A percentile compares a stretch with the other conserved stretches of the same genome.
These are phyloP conservation scores for Goniozus legneri DNA, from an alignment of 1,140 invertebrate genomes.

Conservation along the genomic window DNA sequence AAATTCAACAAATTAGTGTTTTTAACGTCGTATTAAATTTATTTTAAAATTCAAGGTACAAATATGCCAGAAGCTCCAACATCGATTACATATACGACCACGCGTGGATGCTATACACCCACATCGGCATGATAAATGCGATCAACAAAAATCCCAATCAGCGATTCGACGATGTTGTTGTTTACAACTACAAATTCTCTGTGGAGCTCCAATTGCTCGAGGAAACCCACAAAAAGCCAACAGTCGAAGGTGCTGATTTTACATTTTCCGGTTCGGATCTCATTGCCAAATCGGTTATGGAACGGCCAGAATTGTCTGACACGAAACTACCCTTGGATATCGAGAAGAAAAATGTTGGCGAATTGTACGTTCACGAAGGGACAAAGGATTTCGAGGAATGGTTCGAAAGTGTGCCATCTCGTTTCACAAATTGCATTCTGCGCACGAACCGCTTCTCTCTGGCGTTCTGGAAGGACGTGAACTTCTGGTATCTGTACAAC, in stretches of 20 bases:
- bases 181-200: constrained; percentile 44
- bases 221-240: constrained; percentile 22
- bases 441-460: constrained; percentile 31
- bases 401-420: constrained; percentile 27
- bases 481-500: constrained; percentile 45
- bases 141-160: constrained; percentile 20
- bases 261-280: constrained; percentile 23
- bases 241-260: neutral
- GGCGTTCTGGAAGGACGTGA: constrained; percentile 41
- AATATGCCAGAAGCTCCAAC: constrained; percentile 35
- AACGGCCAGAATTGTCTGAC: constrained; percentile 31
- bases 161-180: constrained; percentile 37
- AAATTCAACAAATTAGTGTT: too few relatives aligned
- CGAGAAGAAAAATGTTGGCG: constrained; percentile 14
- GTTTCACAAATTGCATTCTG: constrained; percentile 33
- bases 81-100: constrained; percentile 46
- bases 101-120: constrained; percentile 39
- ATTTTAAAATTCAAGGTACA: constrained; percentile 37
- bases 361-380: constrained; percentile 14
- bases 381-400: constrained; percentile 27
- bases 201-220: constrained; percentile 35
- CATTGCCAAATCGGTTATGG: constrained; percentile 2
- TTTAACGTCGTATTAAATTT: too few relatives aligned
- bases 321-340: constrained; percentile 22
- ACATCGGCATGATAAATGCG: constrained; percentile 36